Conservation (phyloP, 2,797 vertebrate species). For the Gephyroberyx darwinii region DNA sequence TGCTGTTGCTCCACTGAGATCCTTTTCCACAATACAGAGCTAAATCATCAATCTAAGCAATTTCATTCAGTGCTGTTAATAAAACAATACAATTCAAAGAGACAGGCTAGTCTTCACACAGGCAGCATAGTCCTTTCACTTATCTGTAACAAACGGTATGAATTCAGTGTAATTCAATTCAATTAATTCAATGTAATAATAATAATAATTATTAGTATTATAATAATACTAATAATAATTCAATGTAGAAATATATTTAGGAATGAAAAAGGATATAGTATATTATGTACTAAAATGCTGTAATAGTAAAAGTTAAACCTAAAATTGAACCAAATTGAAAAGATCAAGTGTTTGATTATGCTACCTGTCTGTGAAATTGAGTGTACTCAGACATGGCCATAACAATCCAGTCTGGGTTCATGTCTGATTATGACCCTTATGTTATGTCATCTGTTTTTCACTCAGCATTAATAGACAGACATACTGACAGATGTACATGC, state of each 20-base stretch:
- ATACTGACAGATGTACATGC: conserved; percentile 64
- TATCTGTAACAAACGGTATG: not conserved
- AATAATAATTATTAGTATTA: too few species aligned
- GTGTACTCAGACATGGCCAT: conserved; percentile 31
- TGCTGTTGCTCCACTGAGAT: not conserved
- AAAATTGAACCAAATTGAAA: not conserved
- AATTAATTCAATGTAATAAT: not conserved
- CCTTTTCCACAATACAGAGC: not conserved
- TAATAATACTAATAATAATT: not conserved
- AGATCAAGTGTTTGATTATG: conserved; percentile 23
- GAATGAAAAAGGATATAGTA: not conserved
- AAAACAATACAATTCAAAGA: not conserved
- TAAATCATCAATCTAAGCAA: conserved; percentile 15
- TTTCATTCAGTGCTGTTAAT: conserved; percentile 51
- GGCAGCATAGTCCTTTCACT: conserved; percentile 41
- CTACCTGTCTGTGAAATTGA: conserved; percentile 42
- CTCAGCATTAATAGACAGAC: conserved; percentile 73
- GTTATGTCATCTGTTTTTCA: conserved; percentile 34
- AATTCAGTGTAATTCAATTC: not conserved
- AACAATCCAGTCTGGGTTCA: conserved; percentile 34
- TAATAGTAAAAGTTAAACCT: not conserved
- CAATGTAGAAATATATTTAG: not conserved
- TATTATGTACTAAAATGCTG: not conserved
- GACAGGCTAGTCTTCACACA: conserved; percentile 37
- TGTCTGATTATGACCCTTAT: conserved; percentile 25